Base-by-base conservation (phyloP, 2,888 invertebrate species). In the Lepidochrysops patricia region DNA sequence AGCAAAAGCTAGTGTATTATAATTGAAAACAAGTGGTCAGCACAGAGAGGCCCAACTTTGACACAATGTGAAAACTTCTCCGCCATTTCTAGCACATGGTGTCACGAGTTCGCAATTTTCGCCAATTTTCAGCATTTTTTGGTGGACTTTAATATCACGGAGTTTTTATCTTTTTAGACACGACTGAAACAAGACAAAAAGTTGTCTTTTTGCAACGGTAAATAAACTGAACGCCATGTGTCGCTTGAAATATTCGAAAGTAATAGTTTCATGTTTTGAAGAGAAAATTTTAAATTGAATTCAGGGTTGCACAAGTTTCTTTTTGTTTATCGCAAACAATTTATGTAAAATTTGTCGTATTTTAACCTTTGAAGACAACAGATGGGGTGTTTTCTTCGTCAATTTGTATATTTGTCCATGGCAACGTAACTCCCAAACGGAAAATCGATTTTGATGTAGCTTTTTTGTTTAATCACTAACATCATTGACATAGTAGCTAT, bases 211-310 rank as follows among this genome's bases (percentile, higher is more conserved):
- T 43, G 23, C 43, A 19, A 43, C 15, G 37, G 1, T 9, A 3
- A 43, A 23, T 37, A 37, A 23, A 23, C 43, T 43, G 43, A 43
- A 9, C 43, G 43, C 43, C 43, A 43, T 43, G 19, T 43, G 43
- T 43, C 43, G 43, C 43, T 23, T 19, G 43, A 43, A 43, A 43
- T 43, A 43, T 43, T 23, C 43, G 43, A 43, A 43, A 43, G 43
- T 43, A 43, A 43, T 43, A 43, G 43, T 43, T 43, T 43, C 43
- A 43, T 43, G 43, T 23, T 43, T 43, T 43, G 23, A 43, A 43
- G 43, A 43, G 43, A 23, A 19, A 43, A 43, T 43, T 43, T 43
- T 43, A 43, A 43, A 43, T 43, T 43, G 43, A 43, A 43, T 43
- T 43, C 23, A 43, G 43, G 43, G 43, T 43, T 43, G 43, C 43